Evolutionary conservation across 2,888 invertebrate species (phyloP).

Genomic region (Melikaiella ostensackeni): DNA sequence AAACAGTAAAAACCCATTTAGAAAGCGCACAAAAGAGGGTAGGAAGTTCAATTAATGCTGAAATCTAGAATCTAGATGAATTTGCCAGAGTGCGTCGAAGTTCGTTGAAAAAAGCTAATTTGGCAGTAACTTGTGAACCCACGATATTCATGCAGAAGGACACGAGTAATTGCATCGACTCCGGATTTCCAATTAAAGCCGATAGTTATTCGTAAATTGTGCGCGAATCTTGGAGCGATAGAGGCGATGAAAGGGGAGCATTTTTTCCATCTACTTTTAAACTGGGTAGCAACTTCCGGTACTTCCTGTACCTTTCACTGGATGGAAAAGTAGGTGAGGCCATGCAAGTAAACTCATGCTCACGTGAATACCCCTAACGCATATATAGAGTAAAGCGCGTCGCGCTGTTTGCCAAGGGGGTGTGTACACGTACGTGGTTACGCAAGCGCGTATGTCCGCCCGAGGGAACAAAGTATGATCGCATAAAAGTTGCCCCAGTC

Average conservation of each 20-base stretch:
- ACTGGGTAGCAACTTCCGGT: slow-evolving; percentile 25
- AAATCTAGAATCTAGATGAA: too few relatives aligned
- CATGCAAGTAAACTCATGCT: slow-evolving; percentile 18
- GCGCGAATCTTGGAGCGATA: neutral
- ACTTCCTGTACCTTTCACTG: slow-evolving; percentile 22
- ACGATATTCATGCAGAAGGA: slow-evolving; percentile 23
- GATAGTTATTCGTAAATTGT: slow-evolving; percentile 18
- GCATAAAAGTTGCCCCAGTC: slow-evolving; percentile 34
- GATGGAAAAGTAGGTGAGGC: slow-evolving; percentile 31
- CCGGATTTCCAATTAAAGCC: slow-evolving; percentile 11
- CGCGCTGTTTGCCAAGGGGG: slow-evolving; percentile 12
- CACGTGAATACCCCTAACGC: slow-evolving; percentile 21
- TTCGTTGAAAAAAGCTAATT: neutral
- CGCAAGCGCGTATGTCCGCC: slow-evolving; percentile 38
- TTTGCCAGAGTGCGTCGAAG: neutral
- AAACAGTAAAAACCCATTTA: neutral
- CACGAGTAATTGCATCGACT: slow-evolving; percentile 33
- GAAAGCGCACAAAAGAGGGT: too few relatives aligned
- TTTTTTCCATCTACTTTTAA: slow-evolving; percentile 27
- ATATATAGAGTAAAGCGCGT: slow-evolving; percentile 8
- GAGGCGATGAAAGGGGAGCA: neutral
- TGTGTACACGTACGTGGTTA: slow-evolving; percentile 23
- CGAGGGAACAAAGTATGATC: slow-evolving; percentile 38
- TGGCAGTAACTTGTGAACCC: slow-evolving; percentile 25
- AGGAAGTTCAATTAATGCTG: too few relatives aligned